Conservation (phyloP, 2,888 invertebrate species). For the Heliconius sara region DNA sequence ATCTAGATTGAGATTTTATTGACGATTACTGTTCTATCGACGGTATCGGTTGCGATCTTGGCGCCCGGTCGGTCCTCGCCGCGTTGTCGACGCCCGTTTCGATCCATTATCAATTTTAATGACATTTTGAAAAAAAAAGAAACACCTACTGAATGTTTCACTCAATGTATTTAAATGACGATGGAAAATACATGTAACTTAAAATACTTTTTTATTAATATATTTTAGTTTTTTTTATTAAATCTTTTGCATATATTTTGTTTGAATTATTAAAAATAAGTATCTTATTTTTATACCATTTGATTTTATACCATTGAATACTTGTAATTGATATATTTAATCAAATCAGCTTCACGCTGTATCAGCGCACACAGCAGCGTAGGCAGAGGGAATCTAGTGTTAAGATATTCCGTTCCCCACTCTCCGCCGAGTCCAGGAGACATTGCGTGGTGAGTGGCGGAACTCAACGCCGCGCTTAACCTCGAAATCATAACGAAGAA, state of each 20-base stretch:
- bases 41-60: slow-evolving; percentile 83
- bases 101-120: slow-evolving; percentile 49
- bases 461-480: too few species aligned
- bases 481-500: too few species aligned
- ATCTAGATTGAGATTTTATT: slow-evolving; percentile 85
- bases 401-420: too few species aligned
- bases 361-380: too few species aligned
- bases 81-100: slow-evolving; percentile 48
- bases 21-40: slow-evolving; percentile 83
- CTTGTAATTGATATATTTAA: not conserved
- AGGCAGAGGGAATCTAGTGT: too few species aligned
- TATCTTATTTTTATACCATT: too few species aligned
- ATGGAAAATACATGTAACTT: not conserved
- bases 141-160: slow-evolving; percentile 26
- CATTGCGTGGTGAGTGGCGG: too few species aligned
- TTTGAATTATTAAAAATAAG: not conserved
- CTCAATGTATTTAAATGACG: slow-evolving; percentile 9
- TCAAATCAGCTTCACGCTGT: too few species aligned
- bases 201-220: not conserved
- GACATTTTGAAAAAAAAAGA: slow-evolving; percentile 41
- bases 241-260: not conserved
- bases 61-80: slow-evolving; percentile 70
- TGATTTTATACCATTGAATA: not conserved
- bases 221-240: not conserved
- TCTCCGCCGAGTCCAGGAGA: too few species aligned